phyloP scores from a whole-genome alignment of 2,888 invertebrate species.

The Polyploca ridens region DNA sequence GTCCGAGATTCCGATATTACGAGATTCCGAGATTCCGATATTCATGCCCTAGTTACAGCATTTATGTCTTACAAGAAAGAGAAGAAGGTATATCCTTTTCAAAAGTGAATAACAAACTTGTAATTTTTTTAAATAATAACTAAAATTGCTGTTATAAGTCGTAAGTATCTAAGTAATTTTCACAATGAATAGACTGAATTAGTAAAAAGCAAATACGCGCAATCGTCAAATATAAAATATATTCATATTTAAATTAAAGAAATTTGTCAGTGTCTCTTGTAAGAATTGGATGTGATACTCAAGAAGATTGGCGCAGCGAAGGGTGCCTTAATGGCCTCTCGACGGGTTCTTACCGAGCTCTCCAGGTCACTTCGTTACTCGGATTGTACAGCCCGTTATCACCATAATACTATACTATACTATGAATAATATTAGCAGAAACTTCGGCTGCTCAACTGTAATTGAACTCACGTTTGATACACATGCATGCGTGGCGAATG shows the following conservation, averaged over 20 bases:
- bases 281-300: conserved; percentile 74
- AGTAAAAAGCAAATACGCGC: background rate
- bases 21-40: too few relatives aligned
- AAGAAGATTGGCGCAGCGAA: conserved; percentile 77
- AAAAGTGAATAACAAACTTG: background rate
- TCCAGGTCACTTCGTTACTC: conserved; percentile 82
- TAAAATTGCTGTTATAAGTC: background rate
- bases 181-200: background rate
- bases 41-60: conserved; percentile 35
- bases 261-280: conserved; percentile 56
- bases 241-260: conserved; percentile 41
- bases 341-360: conserved; percentile 70
- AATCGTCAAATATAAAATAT: conserved; percentile 2
- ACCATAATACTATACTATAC: conserved; percentile 45
- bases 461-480: conserved; percentile 32
- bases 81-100: conserved; percentile 21
- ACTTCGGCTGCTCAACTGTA: conserved; percentile 45
- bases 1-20: too few relatives aligned
- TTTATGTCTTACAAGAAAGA: conserved; percentile 33
- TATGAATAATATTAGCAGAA: conserved; percentile 69
- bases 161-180: background rate
- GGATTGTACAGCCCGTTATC: conserved; percentile 69
- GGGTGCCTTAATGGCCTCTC: conserved; percentile 81
- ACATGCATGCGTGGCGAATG: conserved; percentile 6
- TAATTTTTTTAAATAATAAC: background rate